A percentile compares a stretch with the other conserved stretches of the same genome.
Conservation (phyloP, 2,113 vertebrate genomes). For the Machaerirhynchus nigripectus region DNA sequence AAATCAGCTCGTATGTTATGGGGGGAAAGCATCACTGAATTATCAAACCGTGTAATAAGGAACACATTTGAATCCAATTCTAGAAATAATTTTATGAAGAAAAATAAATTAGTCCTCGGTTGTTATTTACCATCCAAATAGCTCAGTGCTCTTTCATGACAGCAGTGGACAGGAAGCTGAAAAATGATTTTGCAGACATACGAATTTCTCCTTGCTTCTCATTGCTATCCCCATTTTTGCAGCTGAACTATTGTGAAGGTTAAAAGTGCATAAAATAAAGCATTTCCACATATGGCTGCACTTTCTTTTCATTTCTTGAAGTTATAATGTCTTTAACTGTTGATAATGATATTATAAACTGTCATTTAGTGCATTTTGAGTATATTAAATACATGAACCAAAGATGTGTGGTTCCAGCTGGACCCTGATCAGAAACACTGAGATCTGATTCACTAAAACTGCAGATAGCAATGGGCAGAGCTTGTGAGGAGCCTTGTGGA, state of each 20-base stretch:
- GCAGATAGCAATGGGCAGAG: neutral
- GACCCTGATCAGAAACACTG: conserved; percentile 57
- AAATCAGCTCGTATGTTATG: conserved; percentile 88
- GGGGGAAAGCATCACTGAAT: conserved; percentile 80
- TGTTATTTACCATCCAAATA: conserved; percentile 74
- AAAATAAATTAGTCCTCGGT: conserved; percentile 66
- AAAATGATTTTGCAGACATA: conserved; percentile 64
- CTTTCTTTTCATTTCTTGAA: conserved; percentile 79
- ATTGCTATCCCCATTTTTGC: conserved; percentile 31
- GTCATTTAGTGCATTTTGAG: conserved; percentile 78
- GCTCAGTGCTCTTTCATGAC: conserved; percentile 52
- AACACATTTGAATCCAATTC: conserved; percentile 84
- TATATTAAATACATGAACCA: conserved; percentile 73
- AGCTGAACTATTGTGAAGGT: conserved; percentile 63
- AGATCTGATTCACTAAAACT: neutral
- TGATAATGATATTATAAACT: conserved; percentile 84
- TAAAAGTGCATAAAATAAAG: conserved; percentile 77
- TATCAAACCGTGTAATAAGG: conserved; percentile 93
- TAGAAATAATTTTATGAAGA: conserved; percentile 70
- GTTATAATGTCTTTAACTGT: conserved; percentile 82
- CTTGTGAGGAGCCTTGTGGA: neutral
- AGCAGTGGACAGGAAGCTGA: conserved; percentile 27
- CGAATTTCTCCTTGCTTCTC: conserved; percentile 1
- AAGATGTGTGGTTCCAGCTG: conserved; percentile 59
- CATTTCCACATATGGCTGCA: conserved; percentile 79